Conservation (phyloP, 2,113 vertebrate genomes). For the Antechinus flavipes region DNA sequence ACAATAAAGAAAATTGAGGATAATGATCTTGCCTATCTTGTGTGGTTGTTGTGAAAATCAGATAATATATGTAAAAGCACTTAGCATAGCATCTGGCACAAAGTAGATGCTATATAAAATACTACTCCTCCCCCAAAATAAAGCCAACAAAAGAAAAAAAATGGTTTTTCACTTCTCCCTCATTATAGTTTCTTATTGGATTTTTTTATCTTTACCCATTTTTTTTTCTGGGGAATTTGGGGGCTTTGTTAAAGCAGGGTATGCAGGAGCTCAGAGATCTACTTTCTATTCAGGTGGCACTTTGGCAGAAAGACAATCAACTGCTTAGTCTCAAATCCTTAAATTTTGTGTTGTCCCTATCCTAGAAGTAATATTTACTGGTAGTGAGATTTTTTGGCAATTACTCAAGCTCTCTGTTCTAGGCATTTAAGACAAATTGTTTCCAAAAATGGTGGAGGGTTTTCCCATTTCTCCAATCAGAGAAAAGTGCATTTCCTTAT, state of each 20-base stretch:
- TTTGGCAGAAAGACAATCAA: background rate
- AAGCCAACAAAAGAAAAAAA: background rate
- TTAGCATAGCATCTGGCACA: background rate
- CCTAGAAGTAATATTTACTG: background rate
- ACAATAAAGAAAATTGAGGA: no score
- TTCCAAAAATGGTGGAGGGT: background rate
- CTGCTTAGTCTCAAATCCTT: background rate
- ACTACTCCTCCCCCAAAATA: background rate
- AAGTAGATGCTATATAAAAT: background rate
- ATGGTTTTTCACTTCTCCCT: background rate
- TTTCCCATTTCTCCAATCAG: background rate
- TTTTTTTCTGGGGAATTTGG: background rate
- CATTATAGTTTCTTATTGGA: background rate
- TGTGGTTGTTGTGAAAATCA: background rate
- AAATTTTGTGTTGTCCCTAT: background rate
- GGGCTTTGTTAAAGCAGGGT: background rate
- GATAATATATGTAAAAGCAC: background rate
- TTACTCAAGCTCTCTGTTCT: background rate
- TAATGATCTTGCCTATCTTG: background rate
- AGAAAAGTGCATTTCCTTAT: background rate
- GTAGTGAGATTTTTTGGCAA: background rate
- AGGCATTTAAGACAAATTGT: background rate
- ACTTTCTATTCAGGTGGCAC: background rate
- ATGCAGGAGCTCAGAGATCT: background rate
- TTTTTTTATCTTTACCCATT: background rate